A percentile compares a stretch with the other conserved stretches of the same genome.
Conservation (phyloP, 2,113 vertebrate species). For the Leucopsar rothschildi region DNA sequence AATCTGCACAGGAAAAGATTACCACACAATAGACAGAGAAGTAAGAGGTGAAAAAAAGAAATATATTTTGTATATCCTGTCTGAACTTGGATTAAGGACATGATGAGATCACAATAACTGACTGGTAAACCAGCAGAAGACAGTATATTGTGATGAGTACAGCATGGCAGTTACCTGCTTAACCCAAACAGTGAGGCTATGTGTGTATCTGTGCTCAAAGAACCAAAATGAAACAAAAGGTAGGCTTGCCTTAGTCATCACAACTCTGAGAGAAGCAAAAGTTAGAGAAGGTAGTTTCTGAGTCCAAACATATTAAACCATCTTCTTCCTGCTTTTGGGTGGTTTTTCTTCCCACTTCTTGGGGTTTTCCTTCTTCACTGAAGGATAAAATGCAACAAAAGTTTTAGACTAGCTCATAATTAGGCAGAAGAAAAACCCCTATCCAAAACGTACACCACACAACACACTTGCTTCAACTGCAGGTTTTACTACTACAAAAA, state of each 20-base stretch:
- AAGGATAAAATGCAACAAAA: background rate
- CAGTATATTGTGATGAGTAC: background rate
- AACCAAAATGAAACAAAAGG: background rate
- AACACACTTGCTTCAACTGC: background rate
- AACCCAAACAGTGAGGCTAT: background rate
- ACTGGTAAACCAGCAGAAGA: background rate
- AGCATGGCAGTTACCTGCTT: background rate
- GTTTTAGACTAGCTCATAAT: background rate
- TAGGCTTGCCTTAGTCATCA: background rate
- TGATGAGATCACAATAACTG: background rate
- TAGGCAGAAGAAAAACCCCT: background rate
- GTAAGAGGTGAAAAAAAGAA: background rate
- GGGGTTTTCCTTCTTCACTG: background rate
- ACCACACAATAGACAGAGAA: background rate
- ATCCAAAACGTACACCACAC: fast-evolving
- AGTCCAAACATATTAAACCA: background rate
- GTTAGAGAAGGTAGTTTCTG: background rate
- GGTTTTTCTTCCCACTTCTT: too few species aligned
- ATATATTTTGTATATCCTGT: background rate
- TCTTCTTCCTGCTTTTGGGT: background rate
- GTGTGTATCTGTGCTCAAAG: background rate
- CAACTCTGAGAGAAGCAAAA: background rate
- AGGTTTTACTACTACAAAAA: background rate
- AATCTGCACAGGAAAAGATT: background rate
- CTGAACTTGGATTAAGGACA: background rate